Base-by-base conservation (phyloP, 2,113 vertebrate species). In the Coreoperca whiteheadi region DNA sequence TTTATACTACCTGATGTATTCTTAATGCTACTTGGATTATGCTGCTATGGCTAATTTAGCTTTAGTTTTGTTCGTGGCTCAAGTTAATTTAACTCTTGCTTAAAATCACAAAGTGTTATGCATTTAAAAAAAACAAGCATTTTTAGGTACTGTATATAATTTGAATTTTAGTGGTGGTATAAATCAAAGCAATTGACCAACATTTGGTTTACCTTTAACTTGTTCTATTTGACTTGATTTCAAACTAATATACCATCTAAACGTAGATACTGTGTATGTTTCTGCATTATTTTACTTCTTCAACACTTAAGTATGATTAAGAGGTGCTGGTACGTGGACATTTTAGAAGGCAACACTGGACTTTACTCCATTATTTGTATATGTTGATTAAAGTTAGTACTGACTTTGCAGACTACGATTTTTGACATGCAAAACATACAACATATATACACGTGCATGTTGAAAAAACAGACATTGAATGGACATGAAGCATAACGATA, bases 1-100 rank as follows among this genome's bases (percentile, higher is more conserved):
- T 43, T 73, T 82, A 79, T 50, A 73, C 50, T 65, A 83, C 57
- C 69, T 77, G 75, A 89, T 85, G 87, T 89, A 84, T 88, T 84
- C 79, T 57, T 85, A 74, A 85, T 82, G 64, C 66, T 83, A 69
- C 72, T 74, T 64, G 48, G 71, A 69, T 82, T 66, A 28, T 59
- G 18, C 59, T 67, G 70, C 72, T 67, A 23, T 20, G 86, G 81
- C 23, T 81, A 59, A 85, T 82, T 87, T 81, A 76, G 74, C 82
- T 79, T 77, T 43, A 43, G 60, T 61, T 79, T 81, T 63, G 32
- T 39, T 83, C 48, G 10, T 21, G 1, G 66, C 54, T 71, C 39
- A 54, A 63, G 39, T 21, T 53, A 21, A 15, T 74, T 74, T 78
- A 53, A 57, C 8, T 70, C 37, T 84, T 71, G 14, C 10, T 39